Evolutionary conservation across 2,888 invertebrate species (phyloP), one percentile per base, ranked within the genome.

Genomic region (Cyclophora albipunctata): DNA sequence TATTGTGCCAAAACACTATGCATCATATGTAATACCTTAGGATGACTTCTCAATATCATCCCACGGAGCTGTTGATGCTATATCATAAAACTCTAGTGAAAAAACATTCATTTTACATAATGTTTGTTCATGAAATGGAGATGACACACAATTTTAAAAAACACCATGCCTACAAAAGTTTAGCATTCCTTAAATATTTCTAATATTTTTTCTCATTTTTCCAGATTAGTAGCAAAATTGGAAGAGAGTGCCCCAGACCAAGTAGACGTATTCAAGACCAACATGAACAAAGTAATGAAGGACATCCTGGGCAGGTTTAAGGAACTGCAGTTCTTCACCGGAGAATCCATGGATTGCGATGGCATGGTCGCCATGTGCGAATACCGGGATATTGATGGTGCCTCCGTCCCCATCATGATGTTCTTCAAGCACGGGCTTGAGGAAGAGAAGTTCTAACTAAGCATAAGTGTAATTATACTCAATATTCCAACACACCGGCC

Each of bases 341-440:
- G 98, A 34, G 97, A 97, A 88, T 95, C 95, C 7, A 96, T 96
- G 96, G 97, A 96, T 71, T 93, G 94, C 57, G 98, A 98, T 63
- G 98, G 96, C 63, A 94, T 96, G 93, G 95, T 98, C n/a, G 96
- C 94, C 55, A 91, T 98, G 78, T 91, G 96, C 86, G 98, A 98
- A 81, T 98, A 98, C 85, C 93, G 97, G 78, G 97, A 97, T 56
- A 93, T 96, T 54, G 91, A 96, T 65, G 96, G 95, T 47, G 90
- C 92, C 3, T 93, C 93, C 62, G 91, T 94, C 48, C 98, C 98
- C 47, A 93, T 97, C 65, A 90, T 98, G 80, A 96, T 98, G 95
- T 97, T 97, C 89, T 97, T 97, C 90, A 98, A 98, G 87, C 98
- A 98, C 70, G 98, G 98, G 58, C 92, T 98, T 57, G 92, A 94